Base-by-base conservation (phyloP, 2,888 invertebrate species). In the Xylota sylvarum region DNA sequence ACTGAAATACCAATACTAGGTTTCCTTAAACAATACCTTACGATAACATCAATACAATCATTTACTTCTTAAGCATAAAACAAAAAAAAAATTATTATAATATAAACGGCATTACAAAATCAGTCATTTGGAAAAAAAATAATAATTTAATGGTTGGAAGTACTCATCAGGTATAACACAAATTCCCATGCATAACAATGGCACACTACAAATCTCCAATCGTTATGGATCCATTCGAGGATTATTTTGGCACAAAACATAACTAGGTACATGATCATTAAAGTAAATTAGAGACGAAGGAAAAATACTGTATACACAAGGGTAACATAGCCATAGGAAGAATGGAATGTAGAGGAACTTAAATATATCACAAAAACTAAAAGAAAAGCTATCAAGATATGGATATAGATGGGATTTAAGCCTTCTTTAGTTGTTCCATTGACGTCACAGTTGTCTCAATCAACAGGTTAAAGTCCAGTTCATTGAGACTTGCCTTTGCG, bases 401-500 rank as follows among this genome's bases (percentile, higher is more conserved):
- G 37, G 50, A 23, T 23, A 37, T 48, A 4, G 48, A 17, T 4
- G 0, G 12, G 40, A 64, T 30, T 81, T 76, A 80, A 19, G 30
- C 17, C 27, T 46, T 72, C 12, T 89, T 90, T 27, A 92, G 88
- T 55, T 90, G 90, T 27, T 92, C 91, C 89, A 92, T 90, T 32
- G 92, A 92, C 43, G 91, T 90, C 19, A 92, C 89, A 27, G 97
- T 97, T 12, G 97, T 96, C 92, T 97, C 97, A 89, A 97, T 97
- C 56, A 97, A 94, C 83, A 97, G 94, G 89, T 96, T 97, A 92
- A 97, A 97, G 92, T 97, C 97, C 89, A 97, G 93, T 90, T 97
- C 97, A 85, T 96, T 95, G 83, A 97, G 94, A 91, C 96, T 97
- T 12, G 97, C 97, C 93, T 97, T 97, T 6, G 97, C 97, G 0